Percentiles rank a stretch among this genome's conserved stretches.
phyloP scores from a whole-genome alignment of 2,797 vertebrate species.

The Sebastiscus tertius region DNA sequence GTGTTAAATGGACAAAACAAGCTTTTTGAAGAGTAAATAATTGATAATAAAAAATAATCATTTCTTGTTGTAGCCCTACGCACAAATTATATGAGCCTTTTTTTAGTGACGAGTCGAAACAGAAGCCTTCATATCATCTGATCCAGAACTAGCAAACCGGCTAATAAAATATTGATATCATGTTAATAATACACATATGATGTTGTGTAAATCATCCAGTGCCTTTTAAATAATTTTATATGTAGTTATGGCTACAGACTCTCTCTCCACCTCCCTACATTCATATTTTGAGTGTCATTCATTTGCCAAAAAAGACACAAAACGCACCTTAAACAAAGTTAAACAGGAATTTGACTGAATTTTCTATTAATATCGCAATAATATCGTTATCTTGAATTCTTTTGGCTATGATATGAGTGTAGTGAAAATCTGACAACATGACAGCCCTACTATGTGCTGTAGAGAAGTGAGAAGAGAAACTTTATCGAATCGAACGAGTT shows the following conservation, averaged over 20 bases:
- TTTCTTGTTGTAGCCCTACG: not conserved
- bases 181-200: too few species aligned
- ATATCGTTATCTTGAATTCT: rapidly evolving
- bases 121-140: not conserved
- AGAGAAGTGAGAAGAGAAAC: not conserved
- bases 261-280: too few species aligned
- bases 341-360: too few species aligned
- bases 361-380: too few species aligned
- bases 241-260: too few species aligned
- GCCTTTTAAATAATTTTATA: rapidly evolving
- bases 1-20: not conserved
- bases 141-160: rapidly evolving
- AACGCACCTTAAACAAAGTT: too few species aligned
- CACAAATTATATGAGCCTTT: not conserved
- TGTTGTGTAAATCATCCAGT: too few species aligned
- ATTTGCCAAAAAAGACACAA: too few species aligned
- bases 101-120: not conserved
- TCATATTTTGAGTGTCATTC: too few species aligned
- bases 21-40: not conserved
- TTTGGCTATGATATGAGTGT: too few species aligned
- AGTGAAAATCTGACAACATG: rapidly evolving
- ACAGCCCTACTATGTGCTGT: too few species aligned
- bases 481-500: not conserved
- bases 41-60: not conserved
- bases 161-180: too few species aligned